Evolutionary conservation across 2,113 vertebrate species (phyloP).

Genomic region (Stegostoma tigrinum): DNA sequence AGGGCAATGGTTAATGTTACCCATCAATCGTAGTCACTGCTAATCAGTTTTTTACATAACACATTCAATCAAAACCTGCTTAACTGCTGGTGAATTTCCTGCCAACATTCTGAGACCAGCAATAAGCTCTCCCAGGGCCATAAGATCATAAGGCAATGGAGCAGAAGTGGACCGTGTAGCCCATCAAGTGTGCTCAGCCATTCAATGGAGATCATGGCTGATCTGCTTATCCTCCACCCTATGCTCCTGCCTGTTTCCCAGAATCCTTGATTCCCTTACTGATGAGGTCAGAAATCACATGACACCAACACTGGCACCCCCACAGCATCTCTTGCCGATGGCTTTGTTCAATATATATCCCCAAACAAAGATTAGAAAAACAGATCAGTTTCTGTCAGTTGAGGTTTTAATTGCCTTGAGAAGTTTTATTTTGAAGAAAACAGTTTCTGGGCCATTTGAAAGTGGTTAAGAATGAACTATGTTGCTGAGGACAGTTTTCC

Average conservation of each 20-base stretch:
- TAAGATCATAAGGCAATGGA: too few relatives aligned
- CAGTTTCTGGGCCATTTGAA: background rate
- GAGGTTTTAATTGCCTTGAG: background rate
- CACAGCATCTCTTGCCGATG: too few relatives aligned
- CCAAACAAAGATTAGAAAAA: background rate
- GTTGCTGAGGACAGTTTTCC: background rate
- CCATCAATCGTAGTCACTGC: background rate
- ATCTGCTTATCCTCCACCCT: too few relatives aligned
- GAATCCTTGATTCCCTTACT: too few relatives aligned
- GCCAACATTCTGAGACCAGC: background rate
- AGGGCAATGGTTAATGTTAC: background rate
- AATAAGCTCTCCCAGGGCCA: background rate
- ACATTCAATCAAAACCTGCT: background rate
- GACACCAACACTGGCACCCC: too few relatives aligned
- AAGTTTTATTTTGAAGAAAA: background rate
- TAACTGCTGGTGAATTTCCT: background rate
- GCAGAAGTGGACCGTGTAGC: too few relatives aligned
- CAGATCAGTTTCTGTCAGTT: background rate
- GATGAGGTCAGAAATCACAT: too few relatives aligned
- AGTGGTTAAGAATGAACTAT: background rate
- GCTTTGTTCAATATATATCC: background rate
- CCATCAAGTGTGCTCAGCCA: too few relatives aligned
- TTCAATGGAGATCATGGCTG: too few relatives aligned
- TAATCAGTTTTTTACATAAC: background rate
- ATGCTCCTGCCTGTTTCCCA: too few relatives aligned